These are phyloP conservation scores for Gambusia holbrooki DNA, from an alignment of 2,113 vertebrate genomes.

Conservation along the genomic window DNA sequence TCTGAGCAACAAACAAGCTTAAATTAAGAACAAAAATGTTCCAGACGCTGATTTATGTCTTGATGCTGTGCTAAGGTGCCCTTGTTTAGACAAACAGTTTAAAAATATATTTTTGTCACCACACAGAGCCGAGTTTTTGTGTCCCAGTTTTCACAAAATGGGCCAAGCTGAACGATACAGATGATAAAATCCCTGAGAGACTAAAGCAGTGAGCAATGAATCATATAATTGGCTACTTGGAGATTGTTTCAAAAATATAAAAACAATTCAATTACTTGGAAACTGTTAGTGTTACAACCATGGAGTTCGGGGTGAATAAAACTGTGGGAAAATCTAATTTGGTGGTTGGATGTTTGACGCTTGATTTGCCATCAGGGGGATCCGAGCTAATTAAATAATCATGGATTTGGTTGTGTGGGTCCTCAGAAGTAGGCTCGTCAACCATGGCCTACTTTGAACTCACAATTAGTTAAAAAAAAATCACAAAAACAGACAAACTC, in stretches of 20 bases:
- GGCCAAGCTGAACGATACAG: conserved; percentile 25
- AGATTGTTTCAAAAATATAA: conserved; percentile 9
- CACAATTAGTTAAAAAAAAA: conserved; percentile 30
- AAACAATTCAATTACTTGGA: background rate
- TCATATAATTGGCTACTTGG: conserved; percentile 4
- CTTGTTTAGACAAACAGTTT: conserved; percentile 18
- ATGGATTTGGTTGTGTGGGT: conserved; percentile 25
- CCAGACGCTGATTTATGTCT: background rate
- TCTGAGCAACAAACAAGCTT: background rate
- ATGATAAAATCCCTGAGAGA: conserved; percentile 7
- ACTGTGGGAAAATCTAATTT: background rate
- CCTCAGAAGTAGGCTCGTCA: conserved; percentile 49
- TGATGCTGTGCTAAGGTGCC: background rate
- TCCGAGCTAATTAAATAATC: conserved; percentile 48
- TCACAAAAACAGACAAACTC: background rate
- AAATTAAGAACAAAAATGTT: background rate
- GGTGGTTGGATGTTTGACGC: conserved; percentile 9
- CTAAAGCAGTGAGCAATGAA: background rate
- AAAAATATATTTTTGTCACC: background rate
- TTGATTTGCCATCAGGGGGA: conserved; percentile 36
- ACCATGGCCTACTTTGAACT: conserved; percentile 56
- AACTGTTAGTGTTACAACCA: conserved; percentile 1
- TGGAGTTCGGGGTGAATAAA: background rate
- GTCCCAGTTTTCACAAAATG: conserved; percentile 35
- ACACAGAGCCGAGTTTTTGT: conserved; percentile 16